Evolutionary conservation across 2,113 vertebrate species (phyloP).

Genomic region (Mellivora capensis): DNA sequence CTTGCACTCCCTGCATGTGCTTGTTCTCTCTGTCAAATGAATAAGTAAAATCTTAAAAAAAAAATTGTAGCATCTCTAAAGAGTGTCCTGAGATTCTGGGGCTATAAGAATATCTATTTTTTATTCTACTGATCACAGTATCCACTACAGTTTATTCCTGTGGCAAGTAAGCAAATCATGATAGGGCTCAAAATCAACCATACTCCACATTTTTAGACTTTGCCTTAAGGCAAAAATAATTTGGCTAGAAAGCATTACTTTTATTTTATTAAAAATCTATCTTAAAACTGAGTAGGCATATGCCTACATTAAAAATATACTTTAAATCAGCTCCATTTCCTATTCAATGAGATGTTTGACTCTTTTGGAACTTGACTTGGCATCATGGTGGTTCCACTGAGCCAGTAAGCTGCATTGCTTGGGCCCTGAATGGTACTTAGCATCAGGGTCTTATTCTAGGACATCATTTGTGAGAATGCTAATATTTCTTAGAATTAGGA

Average conservation of each 20-base stretch:
- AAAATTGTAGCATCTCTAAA: neutral
- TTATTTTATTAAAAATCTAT: constrained; percentile 17
- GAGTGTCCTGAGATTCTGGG: neutral
- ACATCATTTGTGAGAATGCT: neutral
- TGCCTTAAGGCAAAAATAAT: neutral
- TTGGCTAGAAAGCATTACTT: constrained; percentile 26
- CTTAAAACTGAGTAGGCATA: constrained; percentile 3
- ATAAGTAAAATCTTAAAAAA: too few relatives aligned
- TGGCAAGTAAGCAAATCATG: neutral
- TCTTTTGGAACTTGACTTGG: neutral
- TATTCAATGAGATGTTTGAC: neutral
- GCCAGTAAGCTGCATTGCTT: neutral
- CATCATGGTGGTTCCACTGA: neutral
- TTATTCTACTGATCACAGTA: neutral
- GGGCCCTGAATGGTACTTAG: neutral
- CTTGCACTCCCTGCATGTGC: too few relatives aligned
- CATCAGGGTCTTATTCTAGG: constrained; percentile 19
- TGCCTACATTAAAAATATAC: constrained; percentile 25
- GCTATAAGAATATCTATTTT: neutral
- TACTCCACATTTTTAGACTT: neutral
- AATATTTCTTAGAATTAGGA: constrained; percentile 31
- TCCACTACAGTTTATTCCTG: neutral
- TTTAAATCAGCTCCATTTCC: constrained; percentile 43
- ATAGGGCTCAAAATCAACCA: neutral
- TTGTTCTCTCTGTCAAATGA: too few relatives aligned